Base-by-base conservation (phyloP, 1,140 invertebrate genomes). In the Saccostrea echinata region DNA sequence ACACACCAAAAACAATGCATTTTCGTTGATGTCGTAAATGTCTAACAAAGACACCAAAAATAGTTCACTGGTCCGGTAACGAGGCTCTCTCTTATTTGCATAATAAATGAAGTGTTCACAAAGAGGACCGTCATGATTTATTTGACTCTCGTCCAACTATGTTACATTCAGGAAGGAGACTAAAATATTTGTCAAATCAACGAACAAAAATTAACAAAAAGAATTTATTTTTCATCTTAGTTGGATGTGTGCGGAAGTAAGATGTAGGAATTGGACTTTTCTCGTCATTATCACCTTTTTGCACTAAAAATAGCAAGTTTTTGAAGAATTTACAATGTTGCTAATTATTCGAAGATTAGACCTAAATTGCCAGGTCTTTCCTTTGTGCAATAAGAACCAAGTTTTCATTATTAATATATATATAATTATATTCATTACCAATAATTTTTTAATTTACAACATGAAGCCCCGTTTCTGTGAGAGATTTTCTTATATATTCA, bases 41-140 rank as follows among this genome's bases (percentile, higher is more conserved):
- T 76, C 68, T 27, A 24, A 18, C 27, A 9, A 2, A 4, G 68
- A 76, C 11, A 30, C 68, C 30, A 27, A 76, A 76, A 76, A 76
- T 76, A 76, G 27, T 18, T 8, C 24, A 12, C 27, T 3, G 11
- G 30, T 30, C 68, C 68, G 13, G 68, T 30, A 27, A 30, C 30
- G 30, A 30, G 30, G 24, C 27, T 6, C 12, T 27, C 24, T 27
- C 27, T 76, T 12, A 76, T 76, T 76, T 76, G 68, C 68, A 76
- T 76, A 76, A 76, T 76, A 76, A 76, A 76, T 76, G 68, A 76
- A 76, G 68, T 76, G 27, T 13, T 76, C 11, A 33, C 68, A 27
- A 13, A 76, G 30, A 71, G 12, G 24, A 76, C 27, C 68, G 27
- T 11, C 11, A 33, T 76, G 30, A 76, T 76, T 76, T 76, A 76